phyloP scores from a whole-genome alignment of 2,797 vertebrate species.

The Mus caroli region DNA sequence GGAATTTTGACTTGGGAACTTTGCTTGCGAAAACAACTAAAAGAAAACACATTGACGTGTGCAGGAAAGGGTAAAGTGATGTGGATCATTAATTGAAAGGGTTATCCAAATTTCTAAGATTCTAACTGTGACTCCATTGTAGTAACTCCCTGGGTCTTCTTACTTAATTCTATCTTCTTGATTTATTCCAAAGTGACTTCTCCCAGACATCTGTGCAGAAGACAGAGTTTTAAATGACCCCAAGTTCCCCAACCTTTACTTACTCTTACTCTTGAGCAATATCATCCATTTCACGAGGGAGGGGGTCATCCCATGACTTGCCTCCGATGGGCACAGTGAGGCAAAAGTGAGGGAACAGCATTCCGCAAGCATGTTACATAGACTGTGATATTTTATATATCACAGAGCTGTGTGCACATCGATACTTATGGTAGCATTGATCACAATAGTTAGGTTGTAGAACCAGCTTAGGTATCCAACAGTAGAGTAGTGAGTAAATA shows the following conservation, averaged over 20 bases:
- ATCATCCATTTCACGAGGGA: background rate
- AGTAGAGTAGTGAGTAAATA: background rate
- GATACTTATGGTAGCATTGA: background rate
- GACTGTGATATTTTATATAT: background rate
- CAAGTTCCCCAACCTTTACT: background rate
- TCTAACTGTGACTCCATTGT: background rate
- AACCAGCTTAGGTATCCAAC: background rate
- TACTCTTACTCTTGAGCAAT: background rate
- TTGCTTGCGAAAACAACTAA: background rate
- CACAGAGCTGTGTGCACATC: background rate
- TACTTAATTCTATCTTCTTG: background rate
- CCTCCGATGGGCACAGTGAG: background rate
- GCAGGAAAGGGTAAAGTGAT: background rate
- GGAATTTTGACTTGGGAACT: background rate
- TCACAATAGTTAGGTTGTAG: background rate
- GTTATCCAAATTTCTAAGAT: background rate
- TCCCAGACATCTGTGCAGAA: background rate
- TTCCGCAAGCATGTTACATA: background rate
- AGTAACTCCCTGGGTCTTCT: background rate
- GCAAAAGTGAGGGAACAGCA: background rate
- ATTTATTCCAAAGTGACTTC: conserved; percentile 1
- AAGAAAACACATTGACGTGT: background rate
- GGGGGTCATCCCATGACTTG: background rate
- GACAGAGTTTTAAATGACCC: background rate
- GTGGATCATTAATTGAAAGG: background rate